phyloP scores from a whole-genome alignment of 2,888 invertebrate species.

The Asteroscopus sphinx region DNA sequence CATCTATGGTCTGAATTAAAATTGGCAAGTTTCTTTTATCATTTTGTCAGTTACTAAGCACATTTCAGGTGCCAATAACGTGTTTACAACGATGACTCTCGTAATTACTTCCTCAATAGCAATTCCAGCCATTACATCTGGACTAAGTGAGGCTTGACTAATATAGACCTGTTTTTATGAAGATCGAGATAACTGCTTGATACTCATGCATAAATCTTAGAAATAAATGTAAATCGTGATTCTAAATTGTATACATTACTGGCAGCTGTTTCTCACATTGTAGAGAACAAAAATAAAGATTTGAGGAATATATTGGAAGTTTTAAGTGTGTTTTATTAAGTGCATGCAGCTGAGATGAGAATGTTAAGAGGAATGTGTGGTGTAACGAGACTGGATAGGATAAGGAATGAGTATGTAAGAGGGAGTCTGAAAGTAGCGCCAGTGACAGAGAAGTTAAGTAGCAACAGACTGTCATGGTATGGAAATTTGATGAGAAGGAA shows the following conservation, averaged over 20 bases:
- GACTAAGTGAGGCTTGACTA: slow-evolving; percentile 39
- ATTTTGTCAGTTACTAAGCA: slow-evolving; percentile 15
- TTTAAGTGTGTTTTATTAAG: no score
- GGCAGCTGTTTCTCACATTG: not conserved
- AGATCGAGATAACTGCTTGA: slow-evolving; percentile 32
- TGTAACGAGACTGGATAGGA: no score
- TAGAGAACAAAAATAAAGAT: slow-evolving; percentile 2
- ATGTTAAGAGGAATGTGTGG: no score
- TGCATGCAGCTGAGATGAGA: no score
- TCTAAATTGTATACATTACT: slow-evolving; percentile 38
- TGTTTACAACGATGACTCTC: slow-evolving; percentile 32
- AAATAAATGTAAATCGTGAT: slow-evolving; percentile 42
- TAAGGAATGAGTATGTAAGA: no score
- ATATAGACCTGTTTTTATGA: slow-evolving; percentile 39
- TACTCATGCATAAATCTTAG: slow-evolving; percentile 33
- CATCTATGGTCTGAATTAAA: slow-evolving; percentile 4
- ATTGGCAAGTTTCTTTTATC: slow-evolving; percentile 7
- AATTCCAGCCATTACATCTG: slow-evolving; percentile 33
- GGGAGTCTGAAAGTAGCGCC: no score
- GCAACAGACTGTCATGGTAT: no score
- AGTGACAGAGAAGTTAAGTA: no score
- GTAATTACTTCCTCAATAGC: slow-evolving; percentile 50
- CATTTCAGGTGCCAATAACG: slow-evolving; percentile 25
- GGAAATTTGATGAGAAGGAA: no score
- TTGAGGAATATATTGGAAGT: not conserved